Evolutionary conservation across 2,888 invertebrate species (phyloP), one percentile per base, ranked within the genome.

Genomic region (Drosophila meridiana): DNA sequence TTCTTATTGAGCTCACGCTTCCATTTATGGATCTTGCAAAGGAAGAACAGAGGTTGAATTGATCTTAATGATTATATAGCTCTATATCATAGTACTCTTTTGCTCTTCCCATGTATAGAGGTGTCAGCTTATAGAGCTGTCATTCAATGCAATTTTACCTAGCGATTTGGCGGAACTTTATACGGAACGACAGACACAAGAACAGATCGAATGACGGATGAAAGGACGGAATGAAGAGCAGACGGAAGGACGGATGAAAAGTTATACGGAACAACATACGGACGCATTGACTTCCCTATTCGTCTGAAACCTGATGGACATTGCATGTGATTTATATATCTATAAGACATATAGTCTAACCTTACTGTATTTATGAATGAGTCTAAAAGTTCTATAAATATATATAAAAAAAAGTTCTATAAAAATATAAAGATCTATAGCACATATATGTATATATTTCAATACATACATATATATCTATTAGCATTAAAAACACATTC

Each of bases 401-500:
- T 30, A 20, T 20, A 40, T 26, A 47, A 20, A 20, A 20, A 20
- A 20, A 20, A 20, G 20, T 20, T 20, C 20, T 20, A 20, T 20
- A 20, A 20, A 20, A 20, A 20, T 20, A 20, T 20, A 48, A 28
- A 14, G 14, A 48, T 30, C 45, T 20, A 40, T 26, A 47, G 6
- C 7, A 14, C 26, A 45, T 8, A 48, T 7, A 48, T 30, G 2
- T 30, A n/a, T 30, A 26, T 45, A 45, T 26, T 20, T 20, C 20
- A 20, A 28, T 26, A 11, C 6, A 14, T 3, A 7, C 28, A 47
- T 30, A 30, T 36, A 9, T 32, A 42, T 42, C n/a, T 32, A 30
- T 56, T 30, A 7, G 32, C 38, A 53, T 53, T 52, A 34, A 52
- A 52, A 52, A 52, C 7, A 13, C 52, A 52, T 52, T 52, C 20